phyloP scores from a whole-genome alignment of 2,888 invertebrate genomes.

The Lasius fuliginosus region DNA sequence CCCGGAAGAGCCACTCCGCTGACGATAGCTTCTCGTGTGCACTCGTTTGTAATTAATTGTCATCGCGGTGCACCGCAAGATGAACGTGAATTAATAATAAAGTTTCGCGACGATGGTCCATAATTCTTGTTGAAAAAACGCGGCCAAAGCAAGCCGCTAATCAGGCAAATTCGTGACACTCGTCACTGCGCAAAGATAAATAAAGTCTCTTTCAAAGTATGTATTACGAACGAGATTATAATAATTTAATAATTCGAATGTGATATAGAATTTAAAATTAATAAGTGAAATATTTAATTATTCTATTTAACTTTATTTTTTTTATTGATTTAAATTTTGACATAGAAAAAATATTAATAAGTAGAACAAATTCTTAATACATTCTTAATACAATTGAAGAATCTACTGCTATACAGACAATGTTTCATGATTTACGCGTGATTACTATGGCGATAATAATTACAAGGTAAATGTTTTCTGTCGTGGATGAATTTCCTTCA shows the following conservation, averaged over 20 bases:
- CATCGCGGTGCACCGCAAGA: conserved; percentile 20
- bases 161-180: conserved; percentile 20
- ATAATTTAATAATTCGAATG: background rate
- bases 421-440: conserved; percentile 32
- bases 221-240: background rate
- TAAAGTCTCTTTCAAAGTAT: background rate
- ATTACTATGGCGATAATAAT: conserved; percentile 23
- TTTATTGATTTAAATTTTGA: background rate
- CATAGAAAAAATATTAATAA: background rate
- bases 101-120: conserved; percentile 19
- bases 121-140: background rate
- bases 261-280: conserved; percentile 16
- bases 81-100: conserved; percentile 49
- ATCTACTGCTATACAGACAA: background rate
- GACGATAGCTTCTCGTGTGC: conserved; percentile 28
- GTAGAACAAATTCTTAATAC: background rate
- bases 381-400: background rate
- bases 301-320: conserved; percentile 7
- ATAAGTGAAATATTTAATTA: conserved; percentile 6
- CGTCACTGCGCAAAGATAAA: conserved; percentile 4
- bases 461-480: conserved; percentile 21
- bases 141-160: conserved; percentile 2
- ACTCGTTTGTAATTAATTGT: conserved; percentile 61
- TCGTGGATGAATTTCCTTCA: conserved; percentile 15
- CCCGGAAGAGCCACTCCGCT: conserved; percentile 28